Evolutionary conservation across 2,888 invertebrate genomes (phyloP).

Genomic region (Hypercompe scribonia): DNA sequence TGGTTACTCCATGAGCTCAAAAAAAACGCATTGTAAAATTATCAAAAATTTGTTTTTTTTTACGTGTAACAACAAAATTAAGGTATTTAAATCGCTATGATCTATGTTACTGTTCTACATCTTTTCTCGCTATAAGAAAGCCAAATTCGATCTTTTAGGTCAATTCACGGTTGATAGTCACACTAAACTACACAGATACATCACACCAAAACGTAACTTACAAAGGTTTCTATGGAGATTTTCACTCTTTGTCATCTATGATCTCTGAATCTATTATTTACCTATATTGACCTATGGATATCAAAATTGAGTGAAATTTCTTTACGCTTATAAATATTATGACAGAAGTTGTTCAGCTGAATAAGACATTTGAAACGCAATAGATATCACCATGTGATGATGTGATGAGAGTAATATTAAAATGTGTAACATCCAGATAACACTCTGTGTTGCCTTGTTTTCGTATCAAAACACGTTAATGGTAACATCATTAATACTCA

Average conservation of each 20-base stretch:
- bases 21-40: too few relatives aligned
- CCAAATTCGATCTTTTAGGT: too few relatives aligned
- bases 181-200: too few relatives aligned
- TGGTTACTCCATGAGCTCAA: too few relatives aligned
- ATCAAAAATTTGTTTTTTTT: too few relatives aligned
- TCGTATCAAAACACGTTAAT: neutral
- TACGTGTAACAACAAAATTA: too few relatives aligned
- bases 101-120: too few relatives aligned
- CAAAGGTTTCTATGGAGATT: neutral
- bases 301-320: neutral
- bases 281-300: neutral
- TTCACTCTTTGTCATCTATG: neutral
- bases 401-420: conserved; percentile 6
- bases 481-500: conserved; percentile 5
- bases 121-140: too few relatives aligned
- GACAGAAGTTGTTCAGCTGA: neutral
- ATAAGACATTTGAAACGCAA: neutral
- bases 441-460: neutral
- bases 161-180: too few relatives aligned
- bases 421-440: neutral
- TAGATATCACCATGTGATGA: neutral
- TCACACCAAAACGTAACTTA: neutral
- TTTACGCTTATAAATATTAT: neutral
- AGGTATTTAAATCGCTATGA: too few relatives aligned
- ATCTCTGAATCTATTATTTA: neutral